Evolutionary conservation across 2,888 invertebrate genomes (phyloP).

Genomic region (Taphrorychus bicolor): DNA sequence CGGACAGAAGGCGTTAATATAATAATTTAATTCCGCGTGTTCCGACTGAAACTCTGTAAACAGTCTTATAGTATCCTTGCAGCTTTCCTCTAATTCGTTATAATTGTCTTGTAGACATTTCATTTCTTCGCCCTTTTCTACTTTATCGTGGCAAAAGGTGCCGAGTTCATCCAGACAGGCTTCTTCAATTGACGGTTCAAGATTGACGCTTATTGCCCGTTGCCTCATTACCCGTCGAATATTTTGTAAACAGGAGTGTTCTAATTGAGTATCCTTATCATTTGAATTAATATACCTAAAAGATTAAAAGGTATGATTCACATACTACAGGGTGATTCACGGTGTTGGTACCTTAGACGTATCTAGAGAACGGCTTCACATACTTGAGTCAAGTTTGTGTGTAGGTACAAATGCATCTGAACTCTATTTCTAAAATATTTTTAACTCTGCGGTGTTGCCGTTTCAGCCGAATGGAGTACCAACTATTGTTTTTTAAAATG

Average conservation of each 20-base stretch:
- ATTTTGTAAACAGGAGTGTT: slow-evolving; percentile 74
- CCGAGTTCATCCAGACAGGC: slow-evolving; percentile 88
- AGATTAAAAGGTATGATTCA: too few relatives aligned
- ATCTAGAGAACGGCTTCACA: too few relatives aligned
- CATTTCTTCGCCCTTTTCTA: slow-evolving; percentile 91
- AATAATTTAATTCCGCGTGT: slow-evolving; percentile 88
- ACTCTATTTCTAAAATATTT: too few relatives aligned
- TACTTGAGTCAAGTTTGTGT: too few relatives aligned
- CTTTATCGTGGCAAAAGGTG: slow-evolving; percentile 81
- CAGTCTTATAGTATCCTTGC: slow-evolving; percentile 55
- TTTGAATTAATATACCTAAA: slow-evolving; percentile 59
- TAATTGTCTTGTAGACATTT: slow-evolving; percentile 88
- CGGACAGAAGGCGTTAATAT: slow-evolving; percentile 83
- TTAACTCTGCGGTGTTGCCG: too few relatives aligned
- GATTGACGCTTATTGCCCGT: slow-evolving; percentile 88
- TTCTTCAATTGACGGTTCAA: slow-evolving; percentile 94
- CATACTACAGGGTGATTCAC: not conserved
- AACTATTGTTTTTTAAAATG: too few relatives aligned
- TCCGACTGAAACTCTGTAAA: slow-evolving; percentile 87
- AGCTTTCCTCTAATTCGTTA: slow-evolving; percentile 71
- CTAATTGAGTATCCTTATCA: slow-evolving; percentile 60
- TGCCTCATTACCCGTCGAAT: slow-evolving; percentile 92
- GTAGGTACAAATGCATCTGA: too few relatives aligned
- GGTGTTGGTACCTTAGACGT: too few relatives aligned
- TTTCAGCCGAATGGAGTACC: too few relatives aligned